These are phyloP conservation scores for Endotricha flammealis DNA, from an alignment of 2,888 invertebrate species.

Conservation along the genomic window DNA sequence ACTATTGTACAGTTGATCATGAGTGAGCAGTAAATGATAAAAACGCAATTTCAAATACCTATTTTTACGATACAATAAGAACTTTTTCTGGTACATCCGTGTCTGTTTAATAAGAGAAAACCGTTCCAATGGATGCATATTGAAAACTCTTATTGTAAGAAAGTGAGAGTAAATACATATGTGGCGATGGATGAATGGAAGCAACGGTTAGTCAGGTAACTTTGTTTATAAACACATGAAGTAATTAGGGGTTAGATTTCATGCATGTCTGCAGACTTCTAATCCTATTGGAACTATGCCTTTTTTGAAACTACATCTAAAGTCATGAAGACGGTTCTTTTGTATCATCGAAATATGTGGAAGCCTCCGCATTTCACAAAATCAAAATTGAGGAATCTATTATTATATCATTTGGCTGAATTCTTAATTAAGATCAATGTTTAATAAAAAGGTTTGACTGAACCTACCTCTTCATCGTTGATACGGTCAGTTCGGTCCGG, in stretches of 20 bases:
- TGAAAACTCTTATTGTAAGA: constrained; percentile 48
- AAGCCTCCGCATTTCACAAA: constrained; percentile 65
- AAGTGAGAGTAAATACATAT: constrained; percentile 27
- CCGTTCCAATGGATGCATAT: constrained; percentile 24
- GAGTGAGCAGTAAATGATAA: constrained; percentile 28
- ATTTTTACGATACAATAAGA: constrained; percentile 33
- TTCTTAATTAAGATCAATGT: constrained; percentile 30
- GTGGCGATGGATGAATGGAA: constrained; percentile 50
- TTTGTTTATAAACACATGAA: constrained; percentile 79
- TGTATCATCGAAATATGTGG: constrained; percentile 36
- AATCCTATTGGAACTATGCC: constrained; percentile 50
- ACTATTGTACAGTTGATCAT: constrained; percentile 24
- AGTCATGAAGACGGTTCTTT: constrained; percentile 76
- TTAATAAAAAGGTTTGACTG: constrained; percentile 51
- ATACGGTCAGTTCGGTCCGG: constrained; percentile 65
- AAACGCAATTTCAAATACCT: constrained; percentile 5
- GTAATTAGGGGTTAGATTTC: constrained; percentile 58
- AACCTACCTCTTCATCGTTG: constrained; percentile 73
- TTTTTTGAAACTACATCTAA: constrained; percentile 58
- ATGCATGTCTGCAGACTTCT: constrained; percentile 67
- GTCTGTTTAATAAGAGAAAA: constrained; percentile 11
- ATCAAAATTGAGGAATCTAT: constrained; percentile 67
- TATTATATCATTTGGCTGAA: constrained; percentile 1
- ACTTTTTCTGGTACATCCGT: constrained; percentile 25
- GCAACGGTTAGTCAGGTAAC: constrained; percentile 72